Percentiles rank a stretch among this genome's conserved stretches.
These are phyloP conservation scores for Reticulitermes speratus DNA, from an alignment of 1,140 invertebrate genomes.

Conservation along the genomic window DNA sequence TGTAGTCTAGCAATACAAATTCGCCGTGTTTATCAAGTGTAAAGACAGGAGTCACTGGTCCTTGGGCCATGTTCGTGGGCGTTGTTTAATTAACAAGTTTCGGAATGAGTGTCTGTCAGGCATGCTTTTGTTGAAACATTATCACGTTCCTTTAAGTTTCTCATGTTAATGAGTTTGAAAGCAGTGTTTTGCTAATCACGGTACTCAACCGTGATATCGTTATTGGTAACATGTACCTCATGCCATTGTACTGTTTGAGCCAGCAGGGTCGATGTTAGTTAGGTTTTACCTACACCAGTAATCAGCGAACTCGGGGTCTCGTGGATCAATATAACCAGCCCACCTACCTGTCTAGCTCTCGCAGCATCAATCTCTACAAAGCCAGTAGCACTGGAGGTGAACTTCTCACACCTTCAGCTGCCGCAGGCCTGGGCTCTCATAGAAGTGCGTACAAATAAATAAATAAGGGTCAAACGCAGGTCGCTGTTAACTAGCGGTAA, in stretches of 20 bases:
- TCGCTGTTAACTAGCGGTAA: too few species aligned
- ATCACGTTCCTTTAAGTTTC: not conserved
- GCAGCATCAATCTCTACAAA: not conserved
- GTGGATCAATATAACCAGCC: not conserved
- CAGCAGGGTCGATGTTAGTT: not conserved
- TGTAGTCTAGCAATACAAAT: not conserved
- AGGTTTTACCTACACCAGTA: not conserved
- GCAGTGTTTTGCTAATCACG: not conserved
- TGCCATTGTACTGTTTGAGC: too few species aligned
- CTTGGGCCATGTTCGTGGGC: not conserved
- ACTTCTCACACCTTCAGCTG: not conserved
- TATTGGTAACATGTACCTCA: too few species aligned
- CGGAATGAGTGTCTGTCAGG: not conserved
- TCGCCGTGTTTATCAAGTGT: not conserved
- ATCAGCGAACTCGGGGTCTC: not conserved
- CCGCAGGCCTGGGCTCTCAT: not conserved
- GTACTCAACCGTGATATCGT: not conserved
- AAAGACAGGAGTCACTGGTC: not conserved
- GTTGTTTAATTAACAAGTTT: not conserved
- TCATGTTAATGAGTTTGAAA: constrained; percentile 9
- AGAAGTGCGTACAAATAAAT: too few species aligned
- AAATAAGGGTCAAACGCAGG: too few species aligned
- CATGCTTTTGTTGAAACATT: not conserved
- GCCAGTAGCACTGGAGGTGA: not conserved
- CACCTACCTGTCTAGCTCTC: not conserved